These are phyloP conservation scores for Periparus ater DNA, from an alignment of 2,797 vertebrate species.

Conservation along the genomic window DNA sequence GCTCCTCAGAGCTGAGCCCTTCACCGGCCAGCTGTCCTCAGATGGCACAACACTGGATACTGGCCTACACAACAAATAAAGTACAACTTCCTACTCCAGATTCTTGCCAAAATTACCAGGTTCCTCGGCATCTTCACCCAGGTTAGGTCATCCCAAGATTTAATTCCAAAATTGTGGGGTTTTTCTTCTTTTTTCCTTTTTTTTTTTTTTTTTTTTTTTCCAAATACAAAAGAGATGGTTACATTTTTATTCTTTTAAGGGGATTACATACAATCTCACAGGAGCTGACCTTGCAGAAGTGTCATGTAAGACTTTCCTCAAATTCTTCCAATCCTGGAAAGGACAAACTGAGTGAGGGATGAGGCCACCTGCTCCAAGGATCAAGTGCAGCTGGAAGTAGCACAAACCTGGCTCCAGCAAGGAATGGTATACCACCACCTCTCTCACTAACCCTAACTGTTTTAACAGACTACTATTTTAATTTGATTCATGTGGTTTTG, in stretches of 20 bases:
- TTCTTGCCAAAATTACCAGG: background rate
- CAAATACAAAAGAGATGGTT: background rate
- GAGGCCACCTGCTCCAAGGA: background rate
- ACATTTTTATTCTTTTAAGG: background rate
- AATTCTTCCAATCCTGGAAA: background rate
- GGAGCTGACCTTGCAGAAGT: background rate
- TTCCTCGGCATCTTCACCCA: background rate
- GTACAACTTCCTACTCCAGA: background rate
- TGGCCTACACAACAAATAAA: background rate
- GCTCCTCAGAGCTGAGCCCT: background rate
- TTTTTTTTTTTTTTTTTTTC: background rate
- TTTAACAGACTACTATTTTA: background rate
- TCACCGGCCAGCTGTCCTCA: background rate
- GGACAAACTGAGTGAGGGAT: background rate
- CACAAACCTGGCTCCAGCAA: background rate
- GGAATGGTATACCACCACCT: background rate
- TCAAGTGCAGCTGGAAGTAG: background rate
- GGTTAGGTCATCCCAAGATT: background rate
- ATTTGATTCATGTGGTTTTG: background rate
- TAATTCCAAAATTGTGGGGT: background rate
- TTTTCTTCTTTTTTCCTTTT: background rate
- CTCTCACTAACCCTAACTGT: background rate
- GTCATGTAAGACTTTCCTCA: background rate
- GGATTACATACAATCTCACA: background rate
- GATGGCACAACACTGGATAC: accelerated